A percentile compares a stretch with the other conserved stretches of the same genome.
Evolutionary conservation across 2,888 invertebrate species (phyloP).

Genomic region (Colostygia pectinataria): DNA sequence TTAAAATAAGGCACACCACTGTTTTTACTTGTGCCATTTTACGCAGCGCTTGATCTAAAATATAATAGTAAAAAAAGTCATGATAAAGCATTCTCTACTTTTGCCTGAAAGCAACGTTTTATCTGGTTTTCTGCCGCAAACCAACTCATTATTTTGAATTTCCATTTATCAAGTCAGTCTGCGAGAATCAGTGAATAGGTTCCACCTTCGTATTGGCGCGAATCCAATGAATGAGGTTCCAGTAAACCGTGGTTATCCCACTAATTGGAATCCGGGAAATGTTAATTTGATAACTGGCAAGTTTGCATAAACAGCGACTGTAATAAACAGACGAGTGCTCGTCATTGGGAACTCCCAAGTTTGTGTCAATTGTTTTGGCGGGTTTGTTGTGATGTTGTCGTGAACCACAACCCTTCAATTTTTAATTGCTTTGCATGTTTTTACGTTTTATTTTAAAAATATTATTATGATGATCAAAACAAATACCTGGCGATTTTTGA

Average conservation of each 20-base stretch:
- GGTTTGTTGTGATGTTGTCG: conserved; percentile 10
- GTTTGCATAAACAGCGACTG: conserved; percentile 46
- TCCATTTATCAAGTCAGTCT: conserved; percentile 24
- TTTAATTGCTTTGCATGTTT: conserved; percentile 11
- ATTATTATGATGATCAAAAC: too few species aligned
- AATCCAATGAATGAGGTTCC: conserved; percentile 46
- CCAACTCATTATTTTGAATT: conserved; percentile 27
- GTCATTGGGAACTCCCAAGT: conserved; percentile 12
- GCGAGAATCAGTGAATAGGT: conserved; percentile 34
- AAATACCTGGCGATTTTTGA: too few species aligned
- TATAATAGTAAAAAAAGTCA: background rate
- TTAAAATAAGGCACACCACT: conserved; percentile 4
- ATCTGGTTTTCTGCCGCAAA: conserved; percentile 20
- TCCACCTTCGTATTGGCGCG: conserved; percentile 38
- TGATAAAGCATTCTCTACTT: background rate
- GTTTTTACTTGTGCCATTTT: conserved; percentile 4
- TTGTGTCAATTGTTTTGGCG: conserved; percentile 17
- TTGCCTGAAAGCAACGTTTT: background rate
- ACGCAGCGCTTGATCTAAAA: background rate
- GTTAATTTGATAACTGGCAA: conserved; percentile 55
- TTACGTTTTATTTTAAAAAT: too few species aligned
- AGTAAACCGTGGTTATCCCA: conserved; percentile 45
- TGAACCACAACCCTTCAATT: conserved; percentile 7
- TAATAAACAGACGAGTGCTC: conserved; percentile 29
- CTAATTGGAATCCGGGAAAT: conserved; percentile 55